Base-by-base conservation (phyloP, 2,797 vertebrate species). In the Synaphobranchus kaupii region DNA sequence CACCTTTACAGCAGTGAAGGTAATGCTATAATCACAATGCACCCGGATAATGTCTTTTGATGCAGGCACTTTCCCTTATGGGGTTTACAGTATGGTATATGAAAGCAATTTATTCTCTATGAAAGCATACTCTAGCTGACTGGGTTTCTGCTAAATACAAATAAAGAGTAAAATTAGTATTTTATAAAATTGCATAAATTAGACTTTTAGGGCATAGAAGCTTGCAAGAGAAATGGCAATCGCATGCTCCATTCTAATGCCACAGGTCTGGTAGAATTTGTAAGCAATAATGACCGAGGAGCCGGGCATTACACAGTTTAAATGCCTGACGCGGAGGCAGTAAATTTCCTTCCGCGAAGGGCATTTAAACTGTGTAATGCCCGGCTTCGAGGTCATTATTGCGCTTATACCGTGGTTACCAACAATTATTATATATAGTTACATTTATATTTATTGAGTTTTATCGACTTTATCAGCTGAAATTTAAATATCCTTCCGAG, bases 171-270 rank as follows among this genome's bases (percentile, higher is more conserved):
- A 20, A 20, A 48, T 5, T 4, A 8, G 34, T 1, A 48, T 63
- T 78, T 58, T 10, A 39, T 25, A 34, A 73, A 44, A 50, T 34
- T 78, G 34, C 22, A 86, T 86, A 71, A 20, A 22, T 86, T 54
- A 78, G 44, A 73, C 73, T 86, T 86, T 86, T 28, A 66, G 52
- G 13, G 71, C 68, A 17, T 15, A 39, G 56, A 12, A 73, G 17
- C 2, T 25, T 28, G 17, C 3, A 44, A 39, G n/a, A 5, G 66
- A 66, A 39, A 63, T 47, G 20, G 15, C 76, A 48, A 39, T 82
- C 56, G 28, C 20, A 7, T 28, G 73, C 54, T 63, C 20, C 34
- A 80, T 78, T 58, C 48, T 78, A 73, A 76, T 52, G 6, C 50
- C 34, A 34, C 71, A 20, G 44, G 56, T 28, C 34, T 3, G 6